Evolutionary conservation across 2,113 vertebrate genomes (phyloP).

Genomic region (Platysternon megacephalum): DNA sequence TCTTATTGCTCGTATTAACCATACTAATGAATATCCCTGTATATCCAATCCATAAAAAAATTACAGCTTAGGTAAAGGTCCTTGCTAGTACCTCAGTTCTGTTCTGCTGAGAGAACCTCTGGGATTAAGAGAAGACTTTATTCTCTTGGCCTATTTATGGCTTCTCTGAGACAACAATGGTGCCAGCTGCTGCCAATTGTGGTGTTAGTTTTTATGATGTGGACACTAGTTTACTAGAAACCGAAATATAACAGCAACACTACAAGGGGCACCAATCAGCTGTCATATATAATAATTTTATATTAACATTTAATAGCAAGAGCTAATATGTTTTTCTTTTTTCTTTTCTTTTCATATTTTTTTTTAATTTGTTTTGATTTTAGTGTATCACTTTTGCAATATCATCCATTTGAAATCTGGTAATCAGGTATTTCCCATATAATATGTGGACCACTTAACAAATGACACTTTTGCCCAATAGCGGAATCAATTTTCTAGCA

Average conservation of each 20-base stretch:
- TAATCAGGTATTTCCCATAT: constrained; percentile 15
- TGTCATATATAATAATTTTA: constrained; percentile 52
- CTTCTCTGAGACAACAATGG: constrained; percentile 33
- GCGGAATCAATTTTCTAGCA: background rate
- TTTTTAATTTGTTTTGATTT: background rate
- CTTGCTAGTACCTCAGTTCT: background rate
- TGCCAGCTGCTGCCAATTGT: constrained; percentile 60
- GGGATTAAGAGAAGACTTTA: background rate
- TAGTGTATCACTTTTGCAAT: background rate
- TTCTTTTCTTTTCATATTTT: background rate
- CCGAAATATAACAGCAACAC: constrained; percentile 24
- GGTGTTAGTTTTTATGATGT: constrained; percentile 56
- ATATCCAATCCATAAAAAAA: background rate
- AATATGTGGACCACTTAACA: background rate
- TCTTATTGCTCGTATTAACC: background rate
- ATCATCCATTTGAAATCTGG: background rate
- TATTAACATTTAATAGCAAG: constrained; percentile 52
- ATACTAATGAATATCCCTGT: background rate
- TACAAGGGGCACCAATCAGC: constrained; percentile 50
- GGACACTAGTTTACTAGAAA: constrained; percentile 70
- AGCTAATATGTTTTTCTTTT: background rate
- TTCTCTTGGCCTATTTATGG: background rate
- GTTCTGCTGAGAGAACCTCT: background rate
- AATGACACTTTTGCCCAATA: background rate
- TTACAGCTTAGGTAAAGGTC: background rate